phyloP scores from a whole-genome alignment of 2,888 invertebrate genomes.

The Pyrrhia umbra region DNA sequence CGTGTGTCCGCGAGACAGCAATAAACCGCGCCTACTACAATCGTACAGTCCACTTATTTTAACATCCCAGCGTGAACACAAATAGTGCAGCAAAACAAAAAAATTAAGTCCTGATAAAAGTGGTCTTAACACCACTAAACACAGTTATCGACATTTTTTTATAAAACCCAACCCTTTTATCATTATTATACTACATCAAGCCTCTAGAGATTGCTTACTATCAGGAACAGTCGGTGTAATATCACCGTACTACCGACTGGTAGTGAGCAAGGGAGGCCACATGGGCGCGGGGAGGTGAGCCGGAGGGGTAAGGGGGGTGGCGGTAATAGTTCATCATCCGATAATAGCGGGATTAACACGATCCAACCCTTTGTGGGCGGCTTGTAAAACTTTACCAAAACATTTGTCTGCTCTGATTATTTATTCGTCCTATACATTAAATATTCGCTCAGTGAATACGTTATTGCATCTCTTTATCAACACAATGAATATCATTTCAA shows the following conservation, averaged over 20 bases:
- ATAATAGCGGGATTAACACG: slow-evolving; percentile 87
- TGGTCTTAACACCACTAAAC: slow-evolving; percentile 16
- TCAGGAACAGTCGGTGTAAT: slow-evolving; percentile 83
- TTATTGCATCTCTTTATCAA: slow-evolving; percentile 58
- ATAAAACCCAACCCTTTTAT: slow-evolving; percentile 67
- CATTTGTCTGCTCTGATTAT: slow-evolving; percentile 80
- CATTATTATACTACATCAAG: slow-evolving; percentile 64
- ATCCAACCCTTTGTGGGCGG: slow-evolving; percentile 87
- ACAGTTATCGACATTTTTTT: slow-evolving; percentile 54
- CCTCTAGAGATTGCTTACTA: slow-evolving; percentile 69
- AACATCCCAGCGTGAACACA: too few relatives aligned
- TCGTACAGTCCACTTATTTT: too few relatives aligned
- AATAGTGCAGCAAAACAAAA: background rate
- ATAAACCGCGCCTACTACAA: too few relatives aligned
- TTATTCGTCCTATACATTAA: slow-evolving; percentile 70
- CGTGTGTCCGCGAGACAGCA: too few relatives aligned
- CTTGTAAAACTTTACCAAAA: slow-evolving; percentile 83
- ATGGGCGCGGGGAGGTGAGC: slow-evolving; percentile 38
- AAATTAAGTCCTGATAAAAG: background rate
- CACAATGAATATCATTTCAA: slow-evolving; percentile 36
- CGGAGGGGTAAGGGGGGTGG: slow-evolving; percentile 44
- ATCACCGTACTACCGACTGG: slow-evolving; percentile 68
- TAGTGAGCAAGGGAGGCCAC: slow-evolving; percentile 32
- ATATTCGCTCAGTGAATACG: slow-evolving; percentile 74
- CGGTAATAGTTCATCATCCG: slow-evolving; percentile 82